phyloP scores from a whole-genome alignment of 2,113 vertebrate genomes.

The Oreochromis tanganicae region DNA sequence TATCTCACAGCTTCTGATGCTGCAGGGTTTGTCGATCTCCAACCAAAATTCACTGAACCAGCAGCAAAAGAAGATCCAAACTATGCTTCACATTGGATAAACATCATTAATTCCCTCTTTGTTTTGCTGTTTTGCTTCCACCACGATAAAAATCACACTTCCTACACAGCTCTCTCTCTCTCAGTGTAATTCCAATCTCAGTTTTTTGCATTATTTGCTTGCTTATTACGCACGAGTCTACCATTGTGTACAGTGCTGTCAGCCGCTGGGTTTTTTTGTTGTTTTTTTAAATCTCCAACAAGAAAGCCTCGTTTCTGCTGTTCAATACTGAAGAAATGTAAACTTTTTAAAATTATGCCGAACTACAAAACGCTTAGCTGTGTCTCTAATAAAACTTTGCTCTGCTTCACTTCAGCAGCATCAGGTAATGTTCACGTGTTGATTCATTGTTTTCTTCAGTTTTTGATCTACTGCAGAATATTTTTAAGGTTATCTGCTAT shows the following conservation, averaged over 20 bases:
- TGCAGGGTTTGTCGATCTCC: background rate
- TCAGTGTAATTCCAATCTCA: background rate
- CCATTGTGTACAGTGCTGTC: background rate
- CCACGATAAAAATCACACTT: background rate
- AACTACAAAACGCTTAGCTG: background rate
- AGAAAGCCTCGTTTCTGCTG: background rate
- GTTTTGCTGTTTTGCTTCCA: background rate
- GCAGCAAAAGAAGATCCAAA: background rate
- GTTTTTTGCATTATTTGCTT: background rate
- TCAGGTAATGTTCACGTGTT: background rate
- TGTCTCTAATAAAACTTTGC: background rate
- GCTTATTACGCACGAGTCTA: background rate
- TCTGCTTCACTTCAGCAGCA: background rate
- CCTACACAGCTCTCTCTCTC: background rate
- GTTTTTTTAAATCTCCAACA: fast-evolving
- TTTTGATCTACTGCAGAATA: too few relatives aligned
- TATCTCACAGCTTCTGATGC: background rate
- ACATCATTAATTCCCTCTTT: background rate
- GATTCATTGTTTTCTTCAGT: too few relatives aligned
- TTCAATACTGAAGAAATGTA: background rate
- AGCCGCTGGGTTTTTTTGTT: fast-evolving
- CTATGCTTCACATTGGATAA: fast-evolving
- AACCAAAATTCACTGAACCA: background rate
- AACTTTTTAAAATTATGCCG: background rate
- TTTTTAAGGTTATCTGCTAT: too few relatives aligned